These are phyloP conservation scores for Dynastes grantii DNA, from an alignment of 2,888 invertebrate genomes.

Conservation along the genomic window DNA sequence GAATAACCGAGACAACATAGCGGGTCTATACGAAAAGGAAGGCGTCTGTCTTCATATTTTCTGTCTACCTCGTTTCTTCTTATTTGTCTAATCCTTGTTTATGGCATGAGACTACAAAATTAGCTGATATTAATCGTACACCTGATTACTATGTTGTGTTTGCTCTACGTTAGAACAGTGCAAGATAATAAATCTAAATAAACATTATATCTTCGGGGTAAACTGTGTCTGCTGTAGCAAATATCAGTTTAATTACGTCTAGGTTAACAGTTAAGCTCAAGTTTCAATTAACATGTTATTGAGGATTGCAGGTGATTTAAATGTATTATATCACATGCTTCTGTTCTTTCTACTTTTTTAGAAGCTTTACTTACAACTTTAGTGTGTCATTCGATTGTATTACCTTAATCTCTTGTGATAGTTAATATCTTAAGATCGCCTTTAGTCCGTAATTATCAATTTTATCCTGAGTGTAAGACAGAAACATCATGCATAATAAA, in stretches of 20 bases:
- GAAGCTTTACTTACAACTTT: no score
- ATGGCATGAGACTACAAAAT: neutral
- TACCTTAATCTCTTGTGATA: no score
- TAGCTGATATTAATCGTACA: conserved; percentile 1
- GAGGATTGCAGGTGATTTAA: neutral
- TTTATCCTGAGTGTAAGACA: no score
- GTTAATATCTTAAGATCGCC: no score
- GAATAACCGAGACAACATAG: conserved; percentile 8
- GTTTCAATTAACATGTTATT: neutral
- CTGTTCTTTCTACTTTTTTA: no score
- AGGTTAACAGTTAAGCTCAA: neutral
- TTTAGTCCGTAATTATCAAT: no score
- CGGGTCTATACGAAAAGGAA: neutral
- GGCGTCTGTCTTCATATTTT: conserved; percentile 9
- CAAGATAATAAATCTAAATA: neutral
- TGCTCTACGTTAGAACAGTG: neutral
- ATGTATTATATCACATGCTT: no score
- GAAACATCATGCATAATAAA: no score
- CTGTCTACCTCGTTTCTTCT: conserved; percentile 22
- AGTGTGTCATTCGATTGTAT: no score
- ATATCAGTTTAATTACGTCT: neutral
- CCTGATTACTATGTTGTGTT: neutral
- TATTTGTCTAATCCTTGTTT: neutral
- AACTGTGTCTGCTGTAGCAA: neutral
- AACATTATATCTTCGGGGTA: neutral